Base-by-base conservation (phyloP, 2,888 invertebrate genomes). In the Caenorhabditis wallacei region DNA sequence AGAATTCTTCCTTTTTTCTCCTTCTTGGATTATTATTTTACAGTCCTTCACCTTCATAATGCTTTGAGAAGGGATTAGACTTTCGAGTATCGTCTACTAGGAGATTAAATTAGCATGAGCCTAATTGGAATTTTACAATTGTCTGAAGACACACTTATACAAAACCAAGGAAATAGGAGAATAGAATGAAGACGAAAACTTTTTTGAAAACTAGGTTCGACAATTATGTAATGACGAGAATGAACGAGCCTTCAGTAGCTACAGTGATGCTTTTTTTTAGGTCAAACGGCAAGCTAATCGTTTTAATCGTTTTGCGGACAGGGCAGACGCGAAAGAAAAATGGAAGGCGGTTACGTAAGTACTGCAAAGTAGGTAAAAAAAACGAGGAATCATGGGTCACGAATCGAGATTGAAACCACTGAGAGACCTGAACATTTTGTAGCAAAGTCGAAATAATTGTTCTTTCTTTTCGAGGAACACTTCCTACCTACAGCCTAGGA, bases 271-370 rank as follows among this genome's bases (percentile, higher is more conserved):
- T 82, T 82, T 78, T n/a, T 72, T 82, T 76, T 79, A 79, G 82
- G 82, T 78, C 78, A 78, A 82, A 79, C 82, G 78, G 48, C 82
- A 78, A 82, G 82, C 82, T 82, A 82, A 82, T 82, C 82, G 82
- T 79, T 74, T 56, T 74, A 76, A 82, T 82, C 82, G 82, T 81
- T 75, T 70, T 78, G 70, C 70, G 79, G 57, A 51, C 63, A 59
- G 59, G 59, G 59, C 59, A 74, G 56, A 30, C 63, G 59, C 63
- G 46, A 56, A n/a, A 26, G 76, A 56, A 59, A 64, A 59, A 64
- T 51, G 46, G 26, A 40, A 68, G 61, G 68, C 51, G 68, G 68
- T 76, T 76, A 69, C 76, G 76, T 69, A 76, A 76, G 76, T 57
- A 63, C 72, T 26, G 59, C 59, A n/a, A 59, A 35, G 35, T 37